Conservation (phyloP, 1,140 invertebrate genomes). For the Nebria ingens region DNA sequence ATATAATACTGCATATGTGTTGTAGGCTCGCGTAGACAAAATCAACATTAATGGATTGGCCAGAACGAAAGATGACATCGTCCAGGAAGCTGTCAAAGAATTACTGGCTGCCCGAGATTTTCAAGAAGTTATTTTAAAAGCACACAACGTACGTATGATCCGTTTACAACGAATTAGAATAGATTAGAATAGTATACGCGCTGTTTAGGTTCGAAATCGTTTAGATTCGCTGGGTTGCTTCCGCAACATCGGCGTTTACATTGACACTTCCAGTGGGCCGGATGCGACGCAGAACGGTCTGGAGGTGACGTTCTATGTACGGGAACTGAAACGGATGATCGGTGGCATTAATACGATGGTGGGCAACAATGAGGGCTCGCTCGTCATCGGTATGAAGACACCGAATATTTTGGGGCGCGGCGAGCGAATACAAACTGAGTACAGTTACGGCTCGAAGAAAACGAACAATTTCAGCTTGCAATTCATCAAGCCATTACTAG, state of each 20-base stretch:
- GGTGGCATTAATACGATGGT: slow-evolving; percentile 75
- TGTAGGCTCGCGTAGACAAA: slow-evolving; percentile 63
- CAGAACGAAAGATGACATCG: slow-evolving; percentile 75
- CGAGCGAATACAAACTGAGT: slow-evolving; percentile 65
- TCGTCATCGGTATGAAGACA: slow-evolving; percentile 55
- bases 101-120: slow-evolving; percentile 60
- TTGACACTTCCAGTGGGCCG: slow-evolving; percentile 70
- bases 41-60: slow-evolving; percentile 68
- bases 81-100: slow-evolving; percentile 58
- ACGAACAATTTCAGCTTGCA: slow-evolving; percentile 61
- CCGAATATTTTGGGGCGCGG: slow-evolving; percentile 77
- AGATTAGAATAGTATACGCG: not conserved
- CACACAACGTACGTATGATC: slow-evolving; percentile 38
- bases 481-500: slow-evolving; percentile 63
- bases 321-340: slow-evolving; percentile 59
- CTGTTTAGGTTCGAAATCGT: slow-evolving; percentile 47
- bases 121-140: slow-evolving; percentile 48
- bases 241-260: slow-evolving; percentile 63
- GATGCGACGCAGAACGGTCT: slow-evolving; percentile 62
- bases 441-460: slow-evolving; percentile 60
- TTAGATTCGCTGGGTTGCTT: slow-evolving; percentile 75
- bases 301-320: slow-evolving; percentile 75
- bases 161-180: not conserved
- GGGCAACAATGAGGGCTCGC: slow-evolving; percentile 75
- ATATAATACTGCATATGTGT: slow-evolving; percentile 19